These are phyloP conservation scores for Ridgeia piscesae DNA, from an alignment of 1,140 invertebrate genomes.

Conservation along the genomic window DNA sequence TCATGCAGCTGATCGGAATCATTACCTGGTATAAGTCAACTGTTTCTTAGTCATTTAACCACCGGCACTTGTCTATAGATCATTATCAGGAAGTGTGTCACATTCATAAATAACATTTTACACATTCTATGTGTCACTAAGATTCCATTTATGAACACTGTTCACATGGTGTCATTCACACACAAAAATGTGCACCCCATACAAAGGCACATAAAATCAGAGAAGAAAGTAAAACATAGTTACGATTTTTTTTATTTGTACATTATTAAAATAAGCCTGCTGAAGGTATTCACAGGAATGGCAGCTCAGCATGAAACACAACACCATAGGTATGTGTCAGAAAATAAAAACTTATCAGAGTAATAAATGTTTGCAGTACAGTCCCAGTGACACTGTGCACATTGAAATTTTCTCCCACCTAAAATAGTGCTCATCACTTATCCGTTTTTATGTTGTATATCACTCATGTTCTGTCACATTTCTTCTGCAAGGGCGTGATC, in stretches of 20 bases:
- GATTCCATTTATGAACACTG: neutral
- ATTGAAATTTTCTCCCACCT: too few relatives aligned
- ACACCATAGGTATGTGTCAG: neutral
- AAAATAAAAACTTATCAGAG: neutral
- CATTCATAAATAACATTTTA: neutral
- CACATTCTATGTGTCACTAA: neutral
- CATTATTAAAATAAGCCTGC: neutral
- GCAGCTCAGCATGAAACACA: neutral
- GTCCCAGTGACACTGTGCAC: neutral
- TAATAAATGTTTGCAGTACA: neutral
- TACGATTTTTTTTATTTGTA: too few relatives aligned
- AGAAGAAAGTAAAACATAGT: neutral
- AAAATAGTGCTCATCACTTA: neutral
- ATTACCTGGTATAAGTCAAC: neutral
- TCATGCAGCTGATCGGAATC: neutral
- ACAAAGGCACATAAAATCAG: neutral
- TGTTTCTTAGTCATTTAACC: neutral
- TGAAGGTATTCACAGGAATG: neutral
- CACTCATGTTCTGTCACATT: too few relatives aligned
- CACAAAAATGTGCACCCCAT: neutral
- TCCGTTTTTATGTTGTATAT: neutral
- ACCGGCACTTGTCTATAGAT: neutral
- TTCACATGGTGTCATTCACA: neutral
- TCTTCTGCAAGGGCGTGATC: too few relatives aligned
- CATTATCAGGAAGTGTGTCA: neutral